Evolutionary conservation across 2,888 invertebrate genomes (phyloP).

Genomic region (Orchesellides sinensis): DNA sequence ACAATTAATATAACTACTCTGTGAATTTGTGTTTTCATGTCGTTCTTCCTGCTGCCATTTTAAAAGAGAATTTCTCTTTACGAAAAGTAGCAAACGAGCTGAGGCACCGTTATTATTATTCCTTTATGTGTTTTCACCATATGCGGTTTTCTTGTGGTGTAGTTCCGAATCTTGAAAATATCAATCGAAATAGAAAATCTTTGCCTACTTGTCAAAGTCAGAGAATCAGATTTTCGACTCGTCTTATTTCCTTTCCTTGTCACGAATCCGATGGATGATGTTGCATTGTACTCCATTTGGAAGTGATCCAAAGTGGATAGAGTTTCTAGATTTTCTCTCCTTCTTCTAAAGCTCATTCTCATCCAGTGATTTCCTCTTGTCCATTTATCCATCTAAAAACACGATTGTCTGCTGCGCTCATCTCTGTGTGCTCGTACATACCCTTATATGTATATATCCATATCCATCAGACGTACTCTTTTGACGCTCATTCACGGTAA

Average conservation of each 20-base stretch:
- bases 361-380: conserved; percentile 15
- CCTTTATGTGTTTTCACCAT: background rate
- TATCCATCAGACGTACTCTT: background rate
- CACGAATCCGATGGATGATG: conserved; percentile 34
- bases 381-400: conserved; percentile 8
- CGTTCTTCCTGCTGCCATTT: too few species aligned
- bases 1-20: background rate
- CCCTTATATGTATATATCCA: background rate
- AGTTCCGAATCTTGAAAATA: background rate
- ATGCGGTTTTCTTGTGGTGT: background rate
- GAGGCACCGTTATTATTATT: background rate
- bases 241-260: conserved; percentile 27
- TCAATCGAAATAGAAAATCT: conserved; percentile 4
- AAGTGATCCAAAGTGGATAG: conserved; percentile 36
- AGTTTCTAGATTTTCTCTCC: background rate
- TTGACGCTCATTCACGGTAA: background rate
- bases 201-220: conserved; percentile 43
- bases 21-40: background rate
- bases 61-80: too few species aligned
- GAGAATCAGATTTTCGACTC: conserved; percentile 33
- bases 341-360: background rate
- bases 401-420: too few species aligned
- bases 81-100: too few species aligned
- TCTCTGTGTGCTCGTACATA: too few species aligned
- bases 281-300: conserved; percentile 46